Conservation (phyloP, 2,113 vertebrate species). For the Ammospiza caudacuta region DNA sequence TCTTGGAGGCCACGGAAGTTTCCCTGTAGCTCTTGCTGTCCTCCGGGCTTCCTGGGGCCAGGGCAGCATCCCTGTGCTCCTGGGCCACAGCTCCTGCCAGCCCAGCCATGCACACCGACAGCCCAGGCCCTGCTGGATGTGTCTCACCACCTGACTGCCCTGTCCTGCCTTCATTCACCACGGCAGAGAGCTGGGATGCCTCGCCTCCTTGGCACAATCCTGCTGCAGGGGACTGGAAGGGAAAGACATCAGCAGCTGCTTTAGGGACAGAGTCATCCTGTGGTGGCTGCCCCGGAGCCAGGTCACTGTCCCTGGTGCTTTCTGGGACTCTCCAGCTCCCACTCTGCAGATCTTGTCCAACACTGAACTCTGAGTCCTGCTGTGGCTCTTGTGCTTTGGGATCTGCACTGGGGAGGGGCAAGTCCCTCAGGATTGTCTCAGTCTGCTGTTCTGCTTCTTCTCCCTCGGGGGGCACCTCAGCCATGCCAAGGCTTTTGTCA, state of each 20-base stretch:
- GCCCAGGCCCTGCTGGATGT: not conserved
- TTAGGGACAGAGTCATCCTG: not conserved
- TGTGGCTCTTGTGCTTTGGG: slow-evolving; percentile 13
- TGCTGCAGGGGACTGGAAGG: not conserved
- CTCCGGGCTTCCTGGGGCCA: not conserved
- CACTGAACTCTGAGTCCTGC: not conserved
- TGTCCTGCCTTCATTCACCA: not conserved
- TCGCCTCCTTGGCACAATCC: not conserved
- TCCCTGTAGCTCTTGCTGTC: slow-evolving; percentile 33
- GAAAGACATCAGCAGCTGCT: not conserved
- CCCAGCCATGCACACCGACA: not conserved
- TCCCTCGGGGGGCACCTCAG: not conserved
- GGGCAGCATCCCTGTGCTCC: not conserved
- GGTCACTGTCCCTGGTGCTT: not conserved
- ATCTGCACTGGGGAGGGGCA: not conserved
- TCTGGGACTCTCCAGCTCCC: not conserved
- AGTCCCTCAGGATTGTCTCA: not conserved
- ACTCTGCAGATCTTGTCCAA: not conserved
- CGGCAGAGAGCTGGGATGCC: not conserved
- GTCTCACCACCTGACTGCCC: not conserved
- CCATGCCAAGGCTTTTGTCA: not conserved
- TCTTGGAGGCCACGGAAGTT: slow-evolving; percentile 76
- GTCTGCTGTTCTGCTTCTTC: not conserved
- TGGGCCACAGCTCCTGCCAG: not conserved
- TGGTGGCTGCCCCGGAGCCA: fast-evolving